phyloP scores from a whole-genome alignment of 2,113 vertebrate species.

The Stigmatopora nigra region DNA sequence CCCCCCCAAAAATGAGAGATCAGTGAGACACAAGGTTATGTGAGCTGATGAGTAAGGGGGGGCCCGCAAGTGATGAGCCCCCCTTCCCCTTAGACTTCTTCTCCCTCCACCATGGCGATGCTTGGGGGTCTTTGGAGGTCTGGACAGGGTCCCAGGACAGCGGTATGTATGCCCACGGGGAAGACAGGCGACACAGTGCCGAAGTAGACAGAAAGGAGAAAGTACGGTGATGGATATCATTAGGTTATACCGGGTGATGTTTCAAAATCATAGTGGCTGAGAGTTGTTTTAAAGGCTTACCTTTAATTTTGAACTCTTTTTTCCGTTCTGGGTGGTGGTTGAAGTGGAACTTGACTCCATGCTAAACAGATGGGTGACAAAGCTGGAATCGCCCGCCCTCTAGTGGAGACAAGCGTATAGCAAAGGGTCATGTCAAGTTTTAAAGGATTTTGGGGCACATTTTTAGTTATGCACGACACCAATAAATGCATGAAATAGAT shows the following conservation, averaged over 20 bases:
- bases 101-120: slow-evolving; percentile 3
- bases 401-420: slow-evolving; percentile 22
- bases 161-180: background rate
- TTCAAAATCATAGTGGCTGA: slow-evolving; percentile 45
- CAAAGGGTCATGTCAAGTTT: too few relatives aligned
- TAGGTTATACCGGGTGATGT: slow-evolving; percentile 6
- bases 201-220: slow-evolving; percentile 3
- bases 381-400: slow-evolving; percentile 38
- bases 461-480: too few relatives aligned
- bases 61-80: slow-evolving; percentile 14
- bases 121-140: background rate
- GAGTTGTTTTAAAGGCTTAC: background rate
- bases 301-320: slow-evolving; percentile 9
- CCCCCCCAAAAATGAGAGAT: slow-evolving; percentile 29
- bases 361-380: background rate
- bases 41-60: slow-evolving; percentile 1
- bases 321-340: background rate
- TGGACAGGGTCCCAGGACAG: background rate
- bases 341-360: background rate
- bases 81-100: slow-evolving; percentile 7
- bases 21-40: slow-evolving; percentile 6
- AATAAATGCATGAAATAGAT: too few relatives aligned
- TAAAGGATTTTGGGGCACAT: too few relatives aligned
- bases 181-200: slow-evolving; percentile 1
- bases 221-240: background rate